Conservation (phyloP, 2,797 vertebrate species). For the Phrynocephalus guinanensis region DNA sequence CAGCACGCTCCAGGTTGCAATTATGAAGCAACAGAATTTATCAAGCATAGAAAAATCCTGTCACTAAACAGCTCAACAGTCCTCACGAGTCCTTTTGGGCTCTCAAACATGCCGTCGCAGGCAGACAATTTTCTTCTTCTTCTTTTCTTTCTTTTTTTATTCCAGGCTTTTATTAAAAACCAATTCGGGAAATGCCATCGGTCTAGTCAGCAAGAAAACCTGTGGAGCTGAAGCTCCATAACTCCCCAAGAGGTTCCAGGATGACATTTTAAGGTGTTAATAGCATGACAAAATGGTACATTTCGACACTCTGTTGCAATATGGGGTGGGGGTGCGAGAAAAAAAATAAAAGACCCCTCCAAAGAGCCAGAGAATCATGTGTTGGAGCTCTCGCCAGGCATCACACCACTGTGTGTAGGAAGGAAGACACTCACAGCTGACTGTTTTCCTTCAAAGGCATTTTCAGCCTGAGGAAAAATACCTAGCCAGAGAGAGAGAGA, state of each 20-base stretch:
- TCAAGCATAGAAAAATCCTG: constrained; percentile 57
- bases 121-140: constrained; percentile 67
- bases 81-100: constrained; percentile 53
- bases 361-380: background rate
- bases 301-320: constrained; percentile 60
- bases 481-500: background rate
- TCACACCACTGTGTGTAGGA: background rate
- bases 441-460: background rate
- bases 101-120: constrained; percentile 33
- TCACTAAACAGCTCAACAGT: constrained; percentile 67
- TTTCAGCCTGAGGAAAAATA: background rate
- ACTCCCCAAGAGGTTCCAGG: constrained; percentile 28
- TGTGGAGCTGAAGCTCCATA: constrained; percentile 51
- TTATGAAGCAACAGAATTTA: constrained; percentile 61
- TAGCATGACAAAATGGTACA: constrained; percentile 58
- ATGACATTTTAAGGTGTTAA: constrained; percentile 66
- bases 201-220: constrained; percentile 54
- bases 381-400: constrained; percentile 33
- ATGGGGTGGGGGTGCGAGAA: background rate
- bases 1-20: constrained; percentile 31
- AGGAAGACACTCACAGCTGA: background rate
- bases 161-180: constrained; percentile 69
- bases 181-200: constrained; percentile 56
- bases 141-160: constrained; percentile 65
- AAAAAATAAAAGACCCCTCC: constrained; percentile 10